These are phyloP conservation scores for Gastrophryne carolinensis DNA, from an alignment of 2,797 vertebrate species.

Conservation along the genomic window DNA sequence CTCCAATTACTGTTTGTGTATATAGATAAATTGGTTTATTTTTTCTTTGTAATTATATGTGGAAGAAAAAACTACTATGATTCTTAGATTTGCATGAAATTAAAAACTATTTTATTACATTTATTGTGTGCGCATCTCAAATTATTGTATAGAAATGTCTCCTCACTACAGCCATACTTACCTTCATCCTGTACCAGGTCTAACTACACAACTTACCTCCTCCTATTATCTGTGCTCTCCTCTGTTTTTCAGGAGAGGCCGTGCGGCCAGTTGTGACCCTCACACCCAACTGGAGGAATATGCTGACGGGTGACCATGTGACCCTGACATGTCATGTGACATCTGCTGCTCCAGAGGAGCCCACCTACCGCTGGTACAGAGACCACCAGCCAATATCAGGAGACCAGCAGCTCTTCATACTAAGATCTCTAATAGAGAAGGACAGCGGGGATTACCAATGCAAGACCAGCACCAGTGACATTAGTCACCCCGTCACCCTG, in stretches of 20 bases:
- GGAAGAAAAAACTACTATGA: too few relatives aligned
- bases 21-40: too few relatives aligned
- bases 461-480: conserved; percentile 48
- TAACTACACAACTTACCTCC: too few relatives aligned
- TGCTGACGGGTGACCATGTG: conserved; percentile 57
- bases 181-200: too few relatives aligned
- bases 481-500: conserved; percentile 58
- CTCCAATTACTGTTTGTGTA: too few relatives aligned
- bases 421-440: not conserved
- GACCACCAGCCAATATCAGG: rapidly evolving
- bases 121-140: too few relatives aligned
- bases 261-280: not conserved
- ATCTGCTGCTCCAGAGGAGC: conserved; percentile 46
- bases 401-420: not conserved
- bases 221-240: too few relatives aligned
- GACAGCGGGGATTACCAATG: conserved; percentile 57
- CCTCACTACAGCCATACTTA: too few relatives aligned
- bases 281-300: not conserved
- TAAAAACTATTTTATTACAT: too few relatives aligned
- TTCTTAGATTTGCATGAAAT: too few relatives aligned
- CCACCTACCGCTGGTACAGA: not conserved
- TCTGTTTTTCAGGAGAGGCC: not conserved
- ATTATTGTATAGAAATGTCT: too few relatives aligned
- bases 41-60: too few relatives aligned
- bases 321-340: conserved; percentile 56